phyloP scores from a whole-genome alignment of 2,113 vertebrate species.

The Silurus asotus region DNA sequence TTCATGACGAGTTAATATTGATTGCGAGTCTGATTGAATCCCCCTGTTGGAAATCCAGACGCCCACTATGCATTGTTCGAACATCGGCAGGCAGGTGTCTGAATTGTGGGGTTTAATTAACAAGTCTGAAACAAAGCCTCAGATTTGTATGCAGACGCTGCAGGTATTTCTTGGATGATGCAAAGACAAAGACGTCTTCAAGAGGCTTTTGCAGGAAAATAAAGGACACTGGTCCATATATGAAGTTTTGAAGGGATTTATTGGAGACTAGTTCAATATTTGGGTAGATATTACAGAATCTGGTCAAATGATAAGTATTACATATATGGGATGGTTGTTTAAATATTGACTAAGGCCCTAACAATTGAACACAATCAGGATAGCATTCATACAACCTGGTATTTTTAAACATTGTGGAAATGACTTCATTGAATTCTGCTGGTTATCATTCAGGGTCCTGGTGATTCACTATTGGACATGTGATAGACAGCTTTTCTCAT shows the following conservation, averaged over 20 bases:
- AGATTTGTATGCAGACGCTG: slow-evolving; percentile 34
- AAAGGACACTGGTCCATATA: too few species aligned
- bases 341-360: background rate
- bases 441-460: background rate
- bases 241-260: background rate
- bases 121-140: slow-evolving; percentile 29
- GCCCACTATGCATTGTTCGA: background rate
- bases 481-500: background rate
- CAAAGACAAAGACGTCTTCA: slow-evolving; percentile 21
- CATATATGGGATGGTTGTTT: background rate
- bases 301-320: background rate
- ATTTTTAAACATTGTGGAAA: background rate
- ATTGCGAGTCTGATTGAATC: slow-evolving; percentile 41
- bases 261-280: background rate
- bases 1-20: slow-evolving; percentile 21
- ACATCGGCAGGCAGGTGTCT: slow-evolving; percentile 23
- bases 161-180: slow-evolving; percentile 16
- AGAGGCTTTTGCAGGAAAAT: background rate
- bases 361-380: background rate
- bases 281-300: background rate
- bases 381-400: background rate
- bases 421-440: background rate
- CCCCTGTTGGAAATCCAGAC: slow-evolving; percentile 24
- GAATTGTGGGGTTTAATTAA: slow-evolving; percentile 44
- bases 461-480: background rate